These are phyloP conservation scores for Psittacula cyanocephala DNA, from an alignment of 2,113 vertebrate species.

Conservation along the genomic window DNA sequence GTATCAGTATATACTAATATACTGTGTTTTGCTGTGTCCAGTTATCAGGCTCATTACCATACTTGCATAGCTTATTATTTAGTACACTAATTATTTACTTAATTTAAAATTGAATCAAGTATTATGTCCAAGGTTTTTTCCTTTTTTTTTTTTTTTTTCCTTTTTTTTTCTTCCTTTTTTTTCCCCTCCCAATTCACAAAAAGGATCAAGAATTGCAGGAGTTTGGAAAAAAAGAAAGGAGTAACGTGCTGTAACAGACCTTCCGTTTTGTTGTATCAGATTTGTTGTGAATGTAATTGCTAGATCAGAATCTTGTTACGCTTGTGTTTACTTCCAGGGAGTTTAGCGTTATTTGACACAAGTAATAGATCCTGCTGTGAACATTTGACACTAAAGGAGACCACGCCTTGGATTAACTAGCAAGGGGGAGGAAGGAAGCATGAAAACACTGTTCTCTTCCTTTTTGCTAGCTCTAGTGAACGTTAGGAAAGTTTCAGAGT, in stretches of 20 bases:
- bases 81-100: background rate
- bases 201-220: background rate
- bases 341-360: background rate
- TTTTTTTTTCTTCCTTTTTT: background rate
- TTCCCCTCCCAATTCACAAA: background rate
- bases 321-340: background rate
- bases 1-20: background rate
- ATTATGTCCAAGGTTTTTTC: accelerated
- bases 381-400: background rate
- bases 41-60: background rate
- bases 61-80: background rate
- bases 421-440: background rate
- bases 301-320: background rate
- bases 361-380: background rate
- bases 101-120: background rate
- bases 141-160: too few species aligned
- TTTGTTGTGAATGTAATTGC: background rate
- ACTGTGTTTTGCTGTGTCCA: background rate
- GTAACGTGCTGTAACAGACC: background rate
- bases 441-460: background rate
- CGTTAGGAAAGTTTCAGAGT: background rate
- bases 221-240: background rate
- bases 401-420: accelerated
- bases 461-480: background rate
- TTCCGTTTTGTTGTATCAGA: background rate